Evolutionary conservation across 2,113 vertebrate species (phyloP).

Genomic region (Caloenas nicobarica): DNA sequence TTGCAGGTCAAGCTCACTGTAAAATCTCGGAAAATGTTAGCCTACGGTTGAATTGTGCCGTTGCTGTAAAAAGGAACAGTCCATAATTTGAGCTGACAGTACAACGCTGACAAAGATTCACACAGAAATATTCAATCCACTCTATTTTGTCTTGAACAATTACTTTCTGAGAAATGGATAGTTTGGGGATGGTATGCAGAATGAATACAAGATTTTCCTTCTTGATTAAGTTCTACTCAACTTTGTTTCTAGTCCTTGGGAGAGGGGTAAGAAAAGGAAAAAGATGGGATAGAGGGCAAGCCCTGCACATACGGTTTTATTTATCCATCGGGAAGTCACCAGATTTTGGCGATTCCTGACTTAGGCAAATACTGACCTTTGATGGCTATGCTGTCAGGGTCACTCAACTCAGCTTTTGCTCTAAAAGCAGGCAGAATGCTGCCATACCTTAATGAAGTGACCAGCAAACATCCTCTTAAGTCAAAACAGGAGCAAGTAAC

Average conservation of each 20-base stretch:
- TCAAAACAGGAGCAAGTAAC: neutral
- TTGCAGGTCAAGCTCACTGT: neutral
- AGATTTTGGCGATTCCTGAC: neutral
- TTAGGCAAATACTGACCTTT: neutral
- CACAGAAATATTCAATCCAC: neutral
- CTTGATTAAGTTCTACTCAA: neutral
- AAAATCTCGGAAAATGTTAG: neutral
- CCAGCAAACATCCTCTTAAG: neutral
- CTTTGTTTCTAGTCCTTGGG: neutral
- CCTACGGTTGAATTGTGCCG: neutral
- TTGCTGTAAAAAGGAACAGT: neutral
- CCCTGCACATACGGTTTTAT: neutral
- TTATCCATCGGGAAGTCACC: neutral
- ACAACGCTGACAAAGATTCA: neutral
- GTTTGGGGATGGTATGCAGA: neutral
- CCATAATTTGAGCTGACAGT: neutral
- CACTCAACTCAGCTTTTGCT: neutral
- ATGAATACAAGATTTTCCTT: neutral
- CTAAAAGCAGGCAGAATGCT: neutral
- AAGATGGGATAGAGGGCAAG: neutral
- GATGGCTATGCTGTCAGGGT: neutral
- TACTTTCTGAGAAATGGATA: neutral
- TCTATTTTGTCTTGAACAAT: neutral
- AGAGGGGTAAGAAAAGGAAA: neutral
- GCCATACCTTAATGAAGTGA: neutral